Evolutionary conservation across 2,888 invertebrate genomes (phyloP).

Genomic region (Andrena flavipes): DNA sequence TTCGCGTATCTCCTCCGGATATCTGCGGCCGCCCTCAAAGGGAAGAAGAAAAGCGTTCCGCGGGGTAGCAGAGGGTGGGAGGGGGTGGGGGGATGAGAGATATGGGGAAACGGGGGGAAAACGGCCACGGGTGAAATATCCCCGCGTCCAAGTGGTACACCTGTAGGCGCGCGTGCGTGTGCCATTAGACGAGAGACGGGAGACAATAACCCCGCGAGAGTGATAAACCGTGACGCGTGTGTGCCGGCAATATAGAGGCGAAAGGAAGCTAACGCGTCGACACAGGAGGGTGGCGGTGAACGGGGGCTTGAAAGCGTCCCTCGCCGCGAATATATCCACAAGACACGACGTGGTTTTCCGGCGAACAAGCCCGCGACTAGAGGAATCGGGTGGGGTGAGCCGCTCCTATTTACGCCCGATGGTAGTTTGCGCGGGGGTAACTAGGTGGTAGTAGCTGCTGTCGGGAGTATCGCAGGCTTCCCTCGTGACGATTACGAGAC

Average conservation of each 20-base stretch:
- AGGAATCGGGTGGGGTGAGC: constrained; percentile 60
- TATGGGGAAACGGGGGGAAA: neutral
- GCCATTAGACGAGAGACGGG: constrained; percentile 65
- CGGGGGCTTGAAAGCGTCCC: constrained; percentile 57
- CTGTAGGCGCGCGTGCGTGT: constrained; percentile 33
- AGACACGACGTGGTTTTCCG: constrained; percentile 73
- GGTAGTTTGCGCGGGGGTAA: constrained; percentile 58
- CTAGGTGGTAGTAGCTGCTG: constrained; percentile 37
- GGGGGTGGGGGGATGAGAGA: neutral
- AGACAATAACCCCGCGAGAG: constrained; percentile 80
- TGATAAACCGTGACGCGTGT: constrained; percentile 81
- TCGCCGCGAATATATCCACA: constrained; percentile 64
- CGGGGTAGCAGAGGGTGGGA: neutral
- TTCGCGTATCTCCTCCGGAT: constrained; percentile 16
- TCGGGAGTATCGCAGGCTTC: neutral
- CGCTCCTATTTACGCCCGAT: constrained; percentile 59
- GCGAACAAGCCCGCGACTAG: constrained; percentile 61
- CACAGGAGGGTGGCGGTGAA: constrained; percentile 38
- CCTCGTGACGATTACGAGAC: neutral
- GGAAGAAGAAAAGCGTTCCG: constrained; percentile 36
- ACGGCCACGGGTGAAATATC: neutral
- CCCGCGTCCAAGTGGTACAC: neutral
- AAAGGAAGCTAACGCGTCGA: constrained; percentile 64
- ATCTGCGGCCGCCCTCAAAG: neutral
- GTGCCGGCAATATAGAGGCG: constrained; percentile 74